Base-by-base conservation (phyloP, 2,113 vertebrate species). In the Chaetodon auriga region DNA sequence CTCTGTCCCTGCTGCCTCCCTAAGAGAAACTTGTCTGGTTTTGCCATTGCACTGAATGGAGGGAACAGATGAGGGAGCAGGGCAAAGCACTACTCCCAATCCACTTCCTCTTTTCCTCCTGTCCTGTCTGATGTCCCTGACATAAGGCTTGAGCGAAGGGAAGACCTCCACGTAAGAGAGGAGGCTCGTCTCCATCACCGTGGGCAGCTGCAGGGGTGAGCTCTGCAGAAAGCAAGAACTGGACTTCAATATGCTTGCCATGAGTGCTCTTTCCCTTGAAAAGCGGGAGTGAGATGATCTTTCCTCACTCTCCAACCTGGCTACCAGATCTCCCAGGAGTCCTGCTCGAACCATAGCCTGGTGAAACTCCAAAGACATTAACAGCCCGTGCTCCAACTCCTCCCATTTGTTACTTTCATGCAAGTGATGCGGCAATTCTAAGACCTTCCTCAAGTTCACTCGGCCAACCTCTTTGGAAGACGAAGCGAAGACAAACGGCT, bases 381-480 rank as follows among this genome's bases (percentile, higher is more conserved):
- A 68, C 25, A 95, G 46, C 18, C 68, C 25, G 5, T 4, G 19
- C 74, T 90, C 86, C 35, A 96, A 58, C 80, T 95, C 94, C 35
- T 92, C 85, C 70, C 90, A 81, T 63, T 84, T 92, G 21, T 81
- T 77, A 63, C 94, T 93, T 76, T 89, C 73, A 78, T 81, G 91
- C 41, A 96, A 82, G 75, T 96, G 96, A 92, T 93, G 92, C 0
- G 93, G 93, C 45, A 96, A 63, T 57, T 96, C 95, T 23, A 92
- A 21, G n/a, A 95, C 72, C 86, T 95, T 95, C 71, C 94, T 95
- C 35, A 91, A 45, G 75, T 95, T 94, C 12, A 91, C 80, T 6
- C 13, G 38, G 15, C 74, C 60, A 4, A 3, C 16, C 13, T 74
- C 49, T 71, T 53, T 63, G 35, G 66, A 55, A 14, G 66, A 64